Conservation (phyloP, 2,797 vertebrate species). For the Ficedula albicollis region DNA sequence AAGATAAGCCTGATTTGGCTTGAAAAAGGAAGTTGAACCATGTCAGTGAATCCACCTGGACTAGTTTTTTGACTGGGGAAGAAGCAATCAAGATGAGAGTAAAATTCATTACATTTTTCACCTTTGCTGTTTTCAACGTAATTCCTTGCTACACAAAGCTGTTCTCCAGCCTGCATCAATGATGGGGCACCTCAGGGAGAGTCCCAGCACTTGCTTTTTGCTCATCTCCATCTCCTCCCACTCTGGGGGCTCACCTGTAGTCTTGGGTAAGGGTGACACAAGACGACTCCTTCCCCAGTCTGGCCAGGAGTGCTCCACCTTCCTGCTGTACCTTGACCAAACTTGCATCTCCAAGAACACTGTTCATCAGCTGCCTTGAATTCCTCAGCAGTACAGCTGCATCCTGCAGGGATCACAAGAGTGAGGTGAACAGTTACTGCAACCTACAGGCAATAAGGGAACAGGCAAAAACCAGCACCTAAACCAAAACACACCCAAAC, state of each 20-base stretch:
- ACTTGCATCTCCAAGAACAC: conserved; percentile 81
- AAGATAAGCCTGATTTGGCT: not conserved
- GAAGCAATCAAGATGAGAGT: not conserved
- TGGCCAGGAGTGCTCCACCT: conserved; percentile 83
- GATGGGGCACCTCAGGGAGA: not conserved
- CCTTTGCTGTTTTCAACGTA: not conserved
- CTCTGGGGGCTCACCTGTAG: conserved; percentile 75
- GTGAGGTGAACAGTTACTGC: not conserved
- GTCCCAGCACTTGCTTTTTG: not conserved
- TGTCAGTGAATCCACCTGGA: not conserved
- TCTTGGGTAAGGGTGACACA: conserved; percentile 76
- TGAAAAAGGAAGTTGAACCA: not conserved
- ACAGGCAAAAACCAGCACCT: not conserved
- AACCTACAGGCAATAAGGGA: not conserved
- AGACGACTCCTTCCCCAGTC: conserved; percentile 84
- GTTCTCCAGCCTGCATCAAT: not conserved
- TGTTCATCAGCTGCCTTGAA: conserved; percentile 82
- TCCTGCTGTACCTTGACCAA: conserved; percentile 88
- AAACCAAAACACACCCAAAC: not conserved
- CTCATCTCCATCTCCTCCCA: not conserved
- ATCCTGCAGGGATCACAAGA: conserved; percentile 75
- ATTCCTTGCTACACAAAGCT: not conserved
- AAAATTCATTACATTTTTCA: not conserved
- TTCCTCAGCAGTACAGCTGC: conserved; percentile 76
- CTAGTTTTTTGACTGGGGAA: not conserved